A percentile compares a stretch with the other conserved stretches of the same genome.
Evolutionary conservation across 1,140 invertebrate species (phyloP).

Genomic region (Eufriesea mexicana): DNA sequence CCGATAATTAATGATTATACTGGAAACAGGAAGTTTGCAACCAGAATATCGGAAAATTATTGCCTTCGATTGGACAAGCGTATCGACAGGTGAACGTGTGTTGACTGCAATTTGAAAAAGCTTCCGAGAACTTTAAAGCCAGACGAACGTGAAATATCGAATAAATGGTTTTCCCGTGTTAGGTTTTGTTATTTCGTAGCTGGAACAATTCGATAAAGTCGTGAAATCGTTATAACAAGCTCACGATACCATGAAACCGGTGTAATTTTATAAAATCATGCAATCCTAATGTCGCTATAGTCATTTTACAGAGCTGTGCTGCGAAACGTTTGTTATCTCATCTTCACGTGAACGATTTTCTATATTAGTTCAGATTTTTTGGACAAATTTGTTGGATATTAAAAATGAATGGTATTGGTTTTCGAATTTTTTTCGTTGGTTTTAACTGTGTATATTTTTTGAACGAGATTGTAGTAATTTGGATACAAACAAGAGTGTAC

Average conservation of each 20-base stretch:
- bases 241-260: neutral
- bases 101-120: constrained; percentile 35
- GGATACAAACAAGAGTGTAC: too few relatives aligned
- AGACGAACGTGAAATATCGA: constrained; percentile 3
- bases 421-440: too few relatives aligned
- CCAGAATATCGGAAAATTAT: constrained; percentile 63
- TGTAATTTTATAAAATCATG: neutral
- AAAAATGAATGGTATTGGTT: too few relatives aligned
- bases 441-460: too few relatives aligned
- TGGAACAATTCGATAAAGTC: neutral
- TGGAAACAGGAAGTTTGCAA: constrained; percentile 65
- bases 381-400: too few relatives aligned
- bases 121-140: constrained; percentile 3
- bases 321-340: neutral
- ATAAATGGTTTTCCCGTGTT: constrained; percentile 3
- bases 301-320: neutral
- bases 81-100: constrained; percentile 30
- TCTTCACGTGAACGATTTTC: too few relatives aligned
- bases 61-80: constrained; percentile 51
- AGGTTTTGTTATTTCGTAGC: neutral
- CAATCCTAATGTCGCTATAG: too few relatives aligned
- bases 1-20: constrained; percentile 65
- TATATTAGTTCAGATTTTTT: too few relatives aligned
- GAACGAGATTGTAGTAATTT: too few relatives aligned
- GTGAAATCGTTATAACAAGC: neutral